Evolutionary conservation across 2,797 vertebrate genomes (phyloP), one percentile per base, ranked within the genome.

Genomic region (Sebastes diploproa): DNA sequence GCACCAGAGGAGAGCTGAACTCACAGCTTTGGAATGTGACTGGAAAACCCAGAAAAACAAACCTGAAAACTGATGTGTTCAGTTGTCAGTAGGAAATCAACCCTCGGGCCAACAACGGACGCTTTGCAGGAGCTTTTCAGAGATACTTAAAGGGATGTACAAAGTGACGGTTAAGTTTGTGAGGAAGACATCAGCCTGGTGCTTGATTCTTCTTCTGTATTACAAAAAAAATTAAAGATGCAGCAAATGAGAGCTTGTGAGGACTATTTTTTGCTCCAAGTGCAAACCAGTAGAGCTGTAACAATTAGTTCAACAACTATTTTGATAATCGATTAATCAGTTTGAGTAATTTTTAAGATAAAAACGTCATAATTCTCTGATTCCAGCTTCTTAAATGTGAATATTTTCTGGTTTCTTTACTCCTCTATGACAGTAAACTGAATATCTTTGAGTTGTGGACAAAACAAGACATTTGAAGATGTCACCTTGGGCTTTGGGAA

Each of bases 1-100:
- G 91, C 91, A 94, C 90, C 77, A 85, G 91, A 84, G 91, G 87
- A 93, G 89, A 88, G 89, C 86, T 94, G 91, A 95, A 95, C 93
- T 95, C 94, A 95, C 89, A 84, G 91, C 94, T 94, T 91, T 89
- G 92, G 93, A 94, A 95, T 94, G 93, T 88, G 91, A 90, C 74
- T 91, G 83, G 78, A 93, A 91, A 92, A 93, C 76, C 69, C 86
- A 88, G 90, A 93, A 91, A 90, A 91, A 83, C 88, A 95, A 94
- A 93, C 84, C 81, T 72, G 76, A 80, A 91, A 90, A 82, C 52
- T 86, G 82, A 87, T 83, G 86, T 86, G 74, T 68, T 73, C 74
- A 32, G 42, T 82, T 87, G 83, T 90, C 88, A 90, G 34, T 54
- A 56, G 54, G 32, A 65, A 79, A 83, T 74, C 80, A 38, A 55